Evolutionary conservation across 2,797 vertebrate species (phyloP), one percentile per base, ranked within the genome.

Genomic region (Typhlichthys eigenmanni): DNA sequence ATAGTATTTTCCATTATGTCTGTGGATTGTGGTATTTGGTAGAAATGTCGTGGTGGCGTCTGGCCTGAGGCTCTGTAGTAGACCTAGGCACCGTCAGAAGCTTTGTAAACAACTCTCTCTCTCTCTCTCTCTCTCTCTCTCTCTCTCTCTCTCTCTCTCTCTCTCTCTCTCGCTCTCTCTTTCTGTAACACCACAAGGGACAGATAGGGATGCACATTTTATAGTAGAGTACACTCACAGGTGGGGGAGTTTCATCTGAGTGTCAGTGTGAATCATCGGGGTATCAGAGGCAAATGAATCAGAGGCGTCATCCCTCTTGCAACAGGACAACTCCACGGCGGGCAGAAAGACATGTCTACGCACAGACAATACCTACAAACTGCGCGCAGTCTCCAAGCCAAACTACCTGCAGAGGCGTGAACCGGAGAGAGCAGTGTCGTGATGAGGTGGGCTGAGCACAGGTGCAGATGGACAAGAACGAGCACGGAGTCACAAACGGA

Each of bases 191-290:
- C 54, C 32, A 4, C 29, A 1, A 9, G 7, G 19, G 24, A 29
- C 5, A 38, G 34, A 38, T 8, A 38, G 34, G 8, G 34, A 38
- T 38, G 34, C 34, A 38, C 32, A 7, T 55, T 55, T 34, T 29
- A 55, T 55, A 1, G 29, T 7, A 14, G 8, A n/a, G 13, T 38
- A 34, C n/a, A n/a, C 5, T 14, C 32, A 64, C 68, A 66, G 68
- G 57, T 59, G 34, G 45, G 50, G 67, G 60, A 52, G 45, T 64
- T 71, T 66, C 66, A 70, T 52, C 53, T 72, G 60, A 70, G 74
- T 47, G 14, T 65, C 19, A 45, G 62, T 58, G 66, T 57, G 58
- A 66, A 70, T 81, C 53, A 29, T 55, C 45, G 60, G 14, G 38
- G 49, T 17, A 64, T 54, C 11, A 0, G 19, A 62, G 64, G 58